Evolutionary conservation across 1,140 invertebrate species (phyloP).

Genomic region (Neodiprion fabricii): DNA sequence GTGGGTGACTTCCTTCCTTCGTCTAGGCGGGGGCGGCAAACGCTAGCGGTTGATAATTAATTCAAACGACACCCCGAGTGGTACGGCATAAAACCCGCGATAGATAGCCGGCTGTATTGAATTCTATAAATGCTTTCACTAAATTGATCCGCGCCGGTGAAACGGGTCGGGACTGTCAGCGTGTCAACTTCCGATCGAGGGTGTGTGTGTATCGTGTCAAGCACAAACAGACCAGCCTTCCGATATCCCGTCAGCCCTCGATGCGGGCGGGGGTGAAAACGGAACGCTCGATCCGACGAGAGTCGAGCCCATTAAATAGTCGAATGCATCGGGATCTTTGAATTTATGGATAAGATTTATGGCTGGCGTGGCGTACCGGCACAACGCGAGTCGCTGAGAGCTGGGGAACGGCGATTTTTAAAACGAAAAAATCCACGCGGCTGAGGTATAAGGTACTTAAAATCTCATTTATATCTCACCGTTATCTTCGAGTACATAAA

Average conservation of each 20-base stretch:
- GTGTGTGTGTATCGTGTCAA: too few relatives aligned
- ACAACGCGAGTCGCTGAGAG: slow-evolving; percentile 10
- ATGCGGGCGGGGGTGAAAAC: slow-evolving; percentile 24
- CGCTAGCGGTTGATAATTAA: too few relatives aligned
- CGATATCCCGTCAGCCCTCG: slow-evolving; percentile 29
- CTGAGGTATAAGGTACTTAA: slow-evolving; percentile 40
- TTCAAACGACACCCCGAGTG: too few relatives aligned
- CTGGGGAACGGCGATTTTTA: not conserved
- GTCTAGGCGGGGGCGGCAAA: too few relatives aligned
- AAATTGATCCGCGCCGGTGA: too few relatives aligned
- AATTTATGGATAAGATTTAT: slow-evolving; percentile 43
- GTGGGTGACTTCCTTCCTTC: too few relatives aligned
- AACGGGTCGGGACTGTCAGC: too few relatives aligned
- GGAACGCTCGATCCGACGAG: not conserved
- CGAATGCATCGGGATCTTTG: slow-evolving; percentile 38
- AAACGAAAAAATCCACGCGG: slow-evolving; percentile 1
- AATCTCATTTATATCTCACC: slow-evolving; percentile 52
- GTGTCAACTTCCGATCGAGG: too few relatives aligned
- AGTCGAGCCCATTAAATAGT: slow-evolving; percentile 35
- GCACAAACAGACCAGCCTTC: slow-evolving; percentile 19
- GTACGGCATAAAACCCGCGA: too few relatives aligned
- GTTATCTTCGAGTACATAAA: slow-evolving; percentile 52
- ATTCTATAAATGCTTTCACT: too few relatives aligned
- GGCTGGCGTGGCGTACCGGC: slow-evolving; percentile 26
- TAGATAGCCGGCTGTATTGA: too few relatives aligned